Conservation (phyloP, 2,797 vertebrate species). For the Setipinna tenuifilis region DNA sequence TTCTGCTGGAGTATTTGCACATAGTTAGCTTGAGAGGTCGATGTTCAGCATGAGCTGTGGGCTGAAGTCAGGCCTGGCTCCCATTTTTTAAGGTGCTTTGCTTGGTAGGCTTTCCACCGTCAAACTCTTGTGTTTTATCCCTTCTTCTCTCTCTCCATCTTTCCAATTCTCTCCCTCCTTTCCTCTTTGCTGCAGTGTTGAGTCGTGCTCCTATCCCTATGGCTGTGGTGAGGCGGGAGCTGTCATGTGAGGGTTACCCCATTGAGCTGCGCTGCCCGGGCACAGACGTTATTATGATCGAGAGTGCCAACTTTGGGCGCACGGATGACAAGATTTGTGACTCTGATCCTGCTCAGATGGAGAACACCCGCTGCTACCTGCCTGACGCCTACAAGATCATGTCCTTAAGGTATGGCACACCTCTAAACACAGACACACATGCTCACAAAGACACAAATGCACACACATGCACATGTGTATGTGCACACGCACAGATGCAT, state of each 20-base stretch:
- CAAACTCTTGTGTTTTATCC: background rate
- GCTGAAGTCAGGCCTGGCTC: background rate
- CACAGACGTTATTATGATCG: constrained; percentile 99
- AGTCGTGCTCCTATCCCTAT: constrained; percentile 95
- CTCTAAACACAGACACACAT: constrained; percentile 39
- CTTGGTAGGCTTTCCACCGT: background rate
- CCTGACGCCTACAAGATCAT: constrained; percentile 99
- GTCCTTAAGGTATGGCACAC: constrained; percentile 87
- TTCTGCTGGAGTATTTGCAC: background rate
- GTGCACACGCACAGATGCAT: background rate
- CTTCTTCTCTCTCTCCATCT: constrained; percentile 16
- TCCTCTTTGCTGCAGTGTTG: constrained; percentile 74
- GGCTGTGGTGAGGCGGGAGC: constrained; percentile 96
- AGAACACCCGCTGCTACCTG: constrained; percentile 98
- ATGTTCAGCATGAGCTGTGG: background rate
- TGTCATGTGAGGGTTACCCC: constrained; percentile 97
- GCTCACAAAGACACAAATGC: background rate
- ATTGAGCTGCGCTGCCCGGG: constrained; percentile 98
- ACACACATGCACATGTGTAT: background rate
- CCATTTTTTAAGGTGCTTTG: background rate
- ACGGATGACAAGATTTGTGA: constrained; percentile 99
- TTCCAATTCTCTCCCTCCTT: background rate
- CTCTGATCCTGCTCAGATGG: constrained; percentile 98
- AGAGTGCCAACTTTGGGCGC: constrained; percentile 98
- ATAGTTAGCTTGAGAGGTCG: background rate